phyloP scores from a whole-genome alignment of 2,888 invertebrate genomes.

The Autographa pulchrina region DNA sequence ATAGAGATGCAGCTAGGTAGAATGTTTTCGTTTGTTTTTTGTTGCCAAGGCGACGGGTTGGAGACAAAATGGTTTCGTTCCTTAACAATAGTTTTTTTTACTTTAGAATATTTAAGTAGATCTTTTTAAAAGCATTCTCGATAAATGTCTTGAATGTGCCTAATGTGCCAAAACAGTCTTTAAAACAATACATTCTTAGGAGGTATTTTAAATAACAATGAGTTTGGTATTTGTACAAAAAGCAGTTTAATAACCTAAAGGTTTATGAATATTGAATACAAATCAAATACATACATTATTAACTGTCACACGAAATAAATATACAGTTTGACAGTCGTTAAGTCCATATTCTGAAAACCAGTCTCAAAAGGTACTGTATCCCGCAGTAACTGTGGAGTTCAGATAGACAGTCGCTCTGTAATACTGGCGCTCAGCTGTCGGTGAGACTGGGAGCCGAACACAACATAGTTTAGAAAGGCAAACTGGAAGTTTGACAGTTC shows the following conservation, averaged over 20 bases:
- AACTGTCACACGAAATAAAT: no score
- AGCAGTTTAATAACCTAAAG: no score
- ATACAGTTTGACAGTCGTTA: no score
- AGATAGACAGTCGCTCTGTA: not conserved
- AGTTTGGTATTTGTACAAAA: no score
- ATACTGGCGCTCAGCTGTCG: not conserved
- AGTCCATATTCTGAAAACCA: no score
- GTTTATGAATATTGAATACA: not conserved
- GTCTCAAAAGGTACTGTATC: not conserved
- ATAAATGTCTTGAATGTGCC: not conserved
- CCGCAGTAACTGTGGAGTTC: not conserved
- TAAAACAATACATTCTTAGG: not conserved
- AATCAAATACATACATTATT: not conserved
- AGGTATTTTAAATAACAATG: not conserved
- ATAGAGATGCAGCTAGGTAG: constrained; percentile 8
- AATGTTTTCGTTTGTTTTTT: not conserved
- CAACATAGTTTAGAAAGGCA: not conserved
- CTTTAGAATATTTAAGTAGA: not conserved
- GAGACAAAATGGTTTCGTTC: not conserved
- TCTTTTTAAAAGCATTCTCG: no score
- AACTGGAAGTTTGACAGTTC: not conserved
- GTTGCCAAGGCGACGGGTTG: not conserved
- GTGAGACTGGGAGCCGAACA: not conserved
- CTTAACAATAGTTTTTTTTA: not conserved
- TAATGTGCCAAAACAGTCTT: not conserved